Evolutionary conservation across 2,888 invertebrate species (phyloP).

Genomic region (Machimus atricapillus): DNA sequence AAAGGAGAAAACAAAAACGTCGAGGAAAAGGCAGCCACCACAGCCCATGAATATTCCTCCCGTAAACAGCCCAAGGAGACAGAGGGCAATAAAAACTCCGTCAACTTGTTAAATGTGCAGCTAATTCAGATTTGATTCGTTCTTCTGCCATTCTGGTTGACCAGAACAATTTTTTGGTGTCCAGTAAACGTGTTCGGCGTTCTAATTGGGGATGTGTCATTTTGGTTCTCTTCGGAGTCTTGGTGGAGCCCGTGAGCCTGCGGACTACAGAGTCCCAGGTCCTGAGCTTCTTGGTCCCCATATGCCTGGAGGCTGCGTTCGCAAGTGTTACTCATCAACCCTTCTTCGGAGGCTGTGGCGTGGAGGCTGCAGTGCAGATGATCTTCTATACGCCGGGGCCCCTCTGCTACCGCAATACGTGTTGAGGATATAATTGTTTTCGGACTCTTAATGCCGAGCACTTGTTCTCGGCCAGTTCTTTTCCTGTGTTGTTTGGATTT

Average conservation of each 20-base stretch:
- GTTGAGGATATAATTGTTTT: constrained; percentile 39
- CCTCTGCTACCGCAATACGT: constrained; percentile 32
- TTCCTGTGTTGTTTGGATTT: constrained; percentile 37
- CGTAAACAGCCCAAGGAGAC: constrained; percentile 38
- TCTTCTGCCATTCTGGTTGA: constrained; percentile 29
- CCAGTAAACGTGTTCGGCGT: constrained; percentile 38
- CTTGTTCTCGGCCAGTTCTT: constrained; percentile 14
- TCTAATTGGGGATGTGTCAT: constrained; percentile 38
- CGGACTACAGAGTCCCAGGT: no score
- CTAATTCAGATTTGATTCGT: constrained; percentile 35
- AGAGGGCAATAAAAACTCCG: constrained; percentile 35
- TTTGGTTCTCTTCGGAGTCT: not conserved
- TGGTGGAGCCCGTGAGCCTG: not conserved
- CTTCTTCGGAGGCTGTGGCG: not conserved
- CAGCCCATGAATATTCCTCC: constrained; percentile 39
- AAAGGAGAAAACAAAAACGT: constrained; percentile 30
- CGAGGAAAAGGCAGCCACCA: constrained; percentile 14
- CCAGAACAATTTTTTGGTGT: constrained; percentile 38
- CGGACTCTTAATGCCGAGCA: constrained; percentile 13
- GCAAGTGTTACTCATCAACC: constrained; percentile 30
- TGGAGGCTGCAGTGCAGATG: not conserved
- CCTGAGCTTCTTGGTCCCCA: not conserved
- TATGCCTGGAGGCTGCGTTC: no score
- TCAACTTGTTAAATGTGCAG: constrained; percentile 39
- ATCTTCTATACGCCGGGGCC: not conserved